Base-by-base conservation (phyloP, 1,140 invertebrate genomes). In the Calycopis cecrops region DNA sequence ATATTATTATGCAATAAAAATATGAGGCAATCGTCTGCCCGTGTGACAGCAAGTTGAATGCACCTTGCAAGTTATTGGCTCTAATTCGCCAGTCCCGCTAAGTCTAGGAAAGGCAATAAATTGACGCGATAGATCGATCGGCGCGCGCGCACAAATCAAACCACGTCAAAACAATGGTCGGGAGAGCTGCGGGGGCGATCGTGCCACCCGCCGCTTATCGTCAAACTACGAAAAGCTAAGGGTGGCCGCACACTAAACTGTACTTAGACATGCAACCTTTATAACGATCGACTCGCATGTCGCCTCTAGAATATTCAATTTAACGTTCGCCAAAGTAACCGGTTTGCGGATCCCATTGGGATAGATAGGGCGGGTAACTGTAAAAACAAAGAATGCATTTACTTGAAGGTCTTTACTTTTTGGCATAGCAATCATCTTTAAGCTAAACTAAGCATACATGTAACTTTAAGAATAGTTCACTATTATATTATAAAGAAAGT, bases 41-140 rank as follows among this genome's bases (percentile, higher is more conserved):
- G 21, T 28, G 21, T 28, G 2, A 28, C 21, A 28, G 21, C 21
- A 28, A 28, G 21, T 28, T 28, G 21, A 17, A 14, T 44, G 40
- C 40, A 44, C 16, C 40, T 44, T 14, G 14, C 40, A 16, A 28
- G 14, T 44, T 44, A 44, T 16, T 9, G 17, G 40, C 40, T 71
- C 63, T 74, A 73, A 77, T 76, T 79, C 73, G 68, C 63, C 53
- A 70, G 64, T 71, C 66, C 66, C 59, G 70, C 55, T 67, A 64
- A 67, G 67, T 69, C 72, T 74, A 69, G 74, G 69, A 73, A 77
- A 73, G 71, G 76, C 65, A 68, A 79, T 79, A 79, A 82, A 80
- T 78, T 75, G 75, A 69, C 60, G 52, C 55, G 52, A 34, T 47
- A 69, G 76, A 76, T 76, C 69, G 75, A 82, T 82, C 69, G 57